A percentile compares a stretch with the other conserved stretches of the same genome.
These are phyloP conservation scores for Ostrea edulis DNA, from an alignment of 1,140 invertebrate genomes.

Conservation along the genomic window DNA sequence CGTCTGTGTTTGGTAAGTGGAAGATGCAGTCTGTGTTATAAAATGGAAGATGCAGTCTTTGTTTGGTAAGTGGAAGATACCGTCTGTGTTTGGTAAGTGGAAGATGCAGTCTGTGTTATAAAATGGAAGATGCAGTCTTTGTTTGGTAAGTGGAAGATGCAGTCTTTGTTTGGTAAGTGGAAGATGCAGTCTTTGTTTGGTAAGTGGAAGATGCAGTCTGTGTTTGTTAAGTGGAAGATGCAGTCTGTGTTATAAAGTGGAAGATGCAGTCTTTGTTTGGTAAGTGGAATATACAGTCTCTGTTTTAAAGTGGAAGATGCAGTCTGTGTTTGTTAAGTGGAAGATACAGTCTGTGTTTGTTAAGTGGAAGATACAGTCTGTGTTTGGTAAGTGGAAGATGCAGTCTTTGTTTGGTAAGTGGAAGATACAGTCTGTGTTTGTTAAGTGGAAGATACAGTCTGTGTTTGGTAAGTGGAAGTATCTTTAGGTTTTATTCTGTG, in stretches of 20 bases:
- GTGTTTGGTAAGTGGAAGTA: too few relatives aligned
- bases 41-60: neutral
- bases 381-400: slow-evolving; percentile 50
- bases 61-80: slow-evolving; percentile 52
- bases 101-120: too few relatives aligned
- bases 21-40: slow-evolving; percentile 70
- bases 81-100: slow-evolving; percentile 69
- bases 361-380: slow-evolving; percentile 44
- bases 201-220: slow-evolving; percentile 63
- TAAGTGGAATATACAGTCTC: slow-evolving; percentile 40
- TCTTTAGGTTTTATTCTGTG: too few relatives aligned
- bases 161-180: slow-evolving; percentile 44
- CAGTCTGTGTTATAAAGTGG: too few relatives aligned
- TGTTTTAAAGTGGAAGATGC: too few relatives aligned
- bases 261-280: slow-evolving; percentile 71
- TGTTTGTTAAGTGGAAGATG: slow-evolving; percentile 63
- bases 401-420: slow-evolving; percentile 71
- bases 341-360: too few relatives aligned
- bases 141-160: slow-evolving; percentile 62
- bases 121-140: slow-evolving; percentile 64
- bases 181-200: too few relatives aligned
- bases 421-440: slow-evolving; percentile 46
- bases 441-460: slow-evolving; percentile 49
- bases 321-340: slow-evolving; percentile 70
- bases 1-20: too few relatives aligned